Percentiles rank a stretch among this genome's conserved stretches.
These are phyloP conservation scores for Microtus montanus DNA, from an alignment of 2,113 vertebrate species.

Conservation along the genomic window DNA sequence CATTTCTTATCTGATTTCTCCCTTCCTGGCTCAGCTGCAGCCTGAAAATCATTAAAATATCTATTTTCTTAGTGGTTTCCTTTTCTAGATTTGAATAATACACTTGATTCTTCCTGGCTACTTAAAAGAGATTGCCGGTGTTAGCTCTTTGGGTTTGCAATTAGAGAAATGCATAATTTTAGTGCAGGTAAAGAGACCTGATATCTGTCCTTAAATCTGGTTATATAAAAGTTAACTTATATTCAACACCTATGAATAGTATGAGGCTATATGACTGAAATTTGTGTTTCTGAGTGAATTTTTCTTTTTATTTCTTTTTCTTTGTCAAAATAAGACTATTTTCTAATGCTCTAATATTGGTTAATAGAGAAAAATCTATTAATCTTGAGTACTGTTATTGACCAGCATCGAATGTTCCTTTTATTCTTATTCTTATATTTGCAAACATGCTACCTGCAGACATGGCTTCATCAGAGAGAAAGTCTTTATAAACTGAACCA, in stretches of 20 bases:
- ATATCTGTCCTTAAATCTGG: background rate
- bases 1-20: slow-evolving; percentile 48
- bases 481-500: background rate
- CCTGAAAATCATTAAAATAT: slow-evolving; percentile 70
- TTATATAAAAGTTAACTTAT: background rate
- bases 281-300: slow-evolving; percentile 1
- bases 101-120: slow-evolving; percentile 51
- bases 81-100: slow-evolving; percentile 75
- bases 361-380: background rate
- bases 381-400: slow-evolving; percentile 60
- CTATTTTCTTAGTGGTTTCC: slow-evolving; percentile 71
- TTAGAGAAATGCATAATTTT: slow-evolving; percentile 38
- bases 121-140: slow-evolving; percentile 49
- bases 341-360: background rate
- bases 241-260: background rate
- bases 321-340: background rate
- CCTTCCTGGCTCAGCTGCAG: slow-evolving; percentile 31
- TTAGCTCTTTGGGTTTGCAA: slow-evolving; percentile 60
- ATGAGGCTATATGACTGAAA: background rate
- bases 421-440: background rate
- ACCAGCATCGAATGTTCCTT: slow-evolving; percentile 17
- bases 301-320: background rate
- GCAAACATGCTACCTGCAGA: background rate
- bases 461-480: background rate
- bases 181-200: background rate